A percentile compares a stretch with the other conserved stretches of the same genome.
Evolutionary conservation across 2,888 invertebrate genomes (phyloP).

Genomic region (Napeogenes sylphis): DNA sequence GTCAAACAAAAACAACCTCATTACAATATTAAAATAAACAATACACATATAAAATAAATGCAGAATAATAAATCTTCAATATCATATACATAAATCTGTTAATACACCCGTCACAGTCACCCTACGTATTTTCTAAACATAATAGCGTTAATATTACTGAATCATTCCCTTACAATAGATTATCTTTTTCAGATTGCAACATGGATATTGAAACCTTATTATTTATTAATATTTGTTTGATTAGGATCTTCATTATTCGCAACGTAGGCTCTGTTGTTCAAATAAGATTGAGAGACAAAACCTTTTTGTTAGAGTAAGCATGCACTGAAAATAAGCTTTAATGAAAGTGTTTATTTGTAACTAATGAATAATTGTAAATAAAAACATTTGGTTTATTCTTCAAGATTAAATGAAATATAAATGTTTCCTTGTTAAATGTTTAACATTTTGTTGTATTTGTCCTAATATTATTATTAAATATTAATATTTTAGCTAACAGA

Average conservation of each 20-base stretch:
- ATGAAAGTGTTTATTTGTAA: slow-evolving; percentile 25
- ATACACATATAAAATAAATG: no score
- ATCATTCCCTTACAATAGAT: slow-evolving; percentile 17
- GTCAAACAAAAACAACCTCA: no score
- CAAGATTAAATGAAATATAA: no score
- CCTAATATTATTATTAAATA: no score
- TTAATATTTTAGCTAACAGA: no score
- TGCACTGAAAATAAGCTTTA: slow-evolving; percentile 22
- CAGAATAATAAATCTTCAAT: no score
- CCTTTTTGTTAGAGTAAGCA: slow-evolving; percentile 19
- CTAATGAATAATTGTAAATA: background rate
- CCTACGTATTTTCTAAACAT: background rate
- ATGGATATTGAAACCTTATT: slow-evolving; percentile 9
- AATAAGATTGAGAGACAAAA: slow-evolving; percentile 26
- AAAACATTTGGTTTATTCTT: no score
- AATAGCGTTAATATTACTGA: slow-evolving; percentile 17
- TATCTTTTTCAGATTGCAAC: slow-evolving; percentile 14
- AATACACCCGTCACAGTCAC: background rate
- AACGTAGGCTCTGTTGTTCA: slow-evolving; percentile 26
- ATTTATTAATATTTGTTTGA: slow-evolving; percentile 3
- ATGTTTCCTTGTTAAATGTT: no score
- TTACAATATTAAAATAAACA: no score
- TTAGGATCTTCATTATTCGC: slow-evolving; percentile 10
- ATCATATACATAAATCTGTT: no score
- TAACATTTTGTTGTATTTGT: no score